Conservation (phyloP, 2,888 invertebrate species). For the Megamerina dolium region DNA sequence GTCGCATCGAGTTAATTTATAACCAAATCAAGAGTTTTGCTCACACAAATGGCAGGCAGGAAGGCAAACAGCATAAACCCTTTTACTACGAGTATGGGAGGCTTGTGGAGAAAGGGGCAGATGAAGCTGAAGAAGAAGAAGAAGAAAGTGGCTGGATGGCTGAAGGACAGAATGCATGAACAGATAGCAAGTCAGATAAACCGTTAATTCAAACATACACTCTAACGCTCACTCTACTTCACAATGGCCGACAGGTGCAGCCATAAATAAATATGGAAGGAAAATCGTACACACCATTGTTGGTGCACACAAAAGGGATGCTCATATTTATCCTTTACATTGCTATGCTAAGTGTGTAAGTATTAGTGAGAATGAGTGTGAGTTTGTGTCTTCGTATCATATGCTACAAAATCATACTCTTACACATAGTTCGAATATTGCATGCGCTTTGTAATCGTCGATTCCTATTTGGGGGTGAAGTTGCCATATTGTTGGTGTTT, state of each 20-base stretch:
- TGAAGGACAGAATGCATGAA: background rate
- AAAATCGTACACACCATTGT: no score
- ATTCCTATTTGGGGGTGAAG: constrained; percentile 10
- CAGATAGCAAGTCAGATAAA: constrained; percentile 1
- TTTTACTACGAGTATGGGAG: background rate
- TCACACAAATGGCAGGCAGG: no score
- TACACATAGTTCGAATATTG: background rate
- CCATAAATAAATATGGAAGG: constrained; percentile 18
- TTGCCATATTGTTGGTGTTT: no score
- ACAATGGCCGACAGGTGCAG: constrained; percentile 25
- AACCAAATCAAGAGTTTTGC: constrained; percentile 31
- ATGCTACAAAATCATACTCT: constrained; percentile 15
- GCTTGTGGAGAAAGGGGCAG: background rate
- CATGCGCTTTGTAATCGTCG: constrained; percentile 4
- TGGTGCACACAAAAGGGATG: constrained; percentile 11
- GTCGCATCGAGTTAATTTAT: constrained; percentile 49
- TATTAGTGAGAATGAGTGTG: no score
- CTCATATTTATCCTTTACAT: constrained; percentile 13
- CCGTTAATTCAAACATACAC: constrained; percentile 5
- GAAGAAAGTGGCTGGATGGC: background rate
- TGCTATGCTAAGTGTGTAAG: no score
- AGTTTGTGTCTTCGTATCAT: constrained; percentile 19
- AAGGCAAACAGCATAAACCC: constrained; percentile 27
- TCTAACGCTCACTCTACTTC: no score
- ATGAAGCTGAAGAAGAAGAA: background rate